Evolutionary conservation across 2,113 vertebrate genomes (phyloP), one percentile per base, ranked within the genome.

Genomic region (Callocephalon fimbriatum): DNA sequence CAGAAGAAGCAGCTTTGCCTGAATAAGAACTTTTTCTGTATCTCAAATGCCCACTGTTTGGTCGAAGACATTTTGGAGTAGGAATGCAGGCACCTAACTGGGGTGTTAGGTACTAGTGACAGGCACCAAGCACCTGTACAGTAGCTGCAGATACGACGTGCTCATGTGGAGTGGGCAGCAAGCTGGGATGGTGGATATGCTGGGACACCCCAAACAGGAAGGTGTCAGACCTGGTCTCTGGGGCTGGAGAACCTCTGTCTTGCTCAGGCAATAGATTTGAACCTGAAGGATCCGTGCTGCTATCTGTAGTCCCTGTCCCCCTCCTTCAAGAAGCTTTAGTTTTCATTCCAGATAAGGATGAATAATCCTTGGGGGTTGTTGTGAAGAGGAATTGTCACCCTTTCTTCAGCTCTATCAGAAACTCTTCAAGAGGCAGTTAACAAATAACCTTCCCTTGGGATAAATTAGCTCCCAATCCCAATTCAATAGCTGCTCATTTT

Each of bases 401-500:
- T 86, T 86, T 86, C 75, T 79, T 63, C 86, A 38, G 72, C 72
- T 91, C 83, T 32, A 15, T 13, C 71, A 80, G 91, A 20, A 83
- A 37, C 58, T 76, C 79, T 42, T 83, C 21, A 32, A 81, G 59
- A 74, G 63, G 38, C 59, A 6, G 35, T 50, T 85, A 88, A 65
- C 26, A 44, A 50, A 40, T 71, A 67, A 5, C 86, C 54, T 95
- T 88, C 86, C 79, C 91, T 63, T 42, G 91, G 94, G 93, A 86
- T 66, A 54, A 94, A 88, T 95, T 13, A 94, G 45, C 86, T 95
- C 75, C 73, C 20, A 47, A 12, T 67, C 88, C 88, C 82, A 29
- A 0, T 19, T n/a, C 68, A 67, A 59, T 67, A 90, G 91, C 63
- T 77, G 91, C 79, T 94, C 68, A 9, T 84, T 89, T 71, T 40